Percentiles rank a stretch among this genome's conserved stretches.
These are phyloP conservation scores for Pseudoatta argentina DNA, from an alignment of 1,140 invertebrate genomes.

Conservation along the genomic window DNA sequence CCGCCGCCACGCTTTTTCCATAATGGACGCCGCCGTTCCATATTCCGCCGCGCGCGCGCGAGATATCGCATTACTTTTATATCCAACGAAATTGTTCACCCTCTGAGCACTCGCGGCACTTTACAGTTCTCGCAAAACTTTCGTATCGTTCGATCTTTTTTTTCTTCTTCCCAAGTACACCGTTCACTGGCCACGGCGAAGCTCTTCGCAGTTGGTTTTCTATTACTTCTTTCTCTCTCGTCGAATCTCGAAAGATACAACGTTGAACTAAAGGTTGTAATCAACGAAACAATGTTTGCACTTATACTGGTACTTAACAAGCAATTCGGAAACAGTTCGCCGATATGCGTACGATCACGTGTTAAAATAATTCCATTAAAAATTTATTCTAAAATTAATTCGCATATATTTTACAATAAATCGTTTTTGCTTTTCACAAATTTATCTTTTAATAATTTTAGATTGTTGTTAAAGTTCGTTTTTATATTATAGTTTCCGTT, in stretches of 20 bases:
- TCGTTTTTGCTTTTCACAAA: no score
- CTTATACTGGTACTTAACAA: not conserved
- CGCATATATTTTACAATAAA: no score
- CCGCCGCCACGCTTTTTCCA: conserved; percentile 66
- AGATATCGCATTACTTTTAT: conserved; percentile 61
- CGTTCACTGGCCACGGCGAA: not conserved
- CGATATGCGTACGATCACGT: no score
- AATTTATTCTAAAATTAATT: not conserved
- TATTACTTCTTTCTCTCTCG: conserved; percentile 6
- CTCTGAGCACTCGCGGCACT: conserved; percentile 46
- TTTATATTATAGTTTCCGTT: no score
- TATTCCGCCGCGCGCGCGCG: conserved; percentile 46
- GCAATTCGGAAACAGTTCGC: not conserved
- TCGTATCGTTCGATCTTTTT: conserved; percentile 8
- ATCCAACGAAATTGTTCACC: conserved; percentile 55
- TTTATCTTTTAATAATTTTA: no score
- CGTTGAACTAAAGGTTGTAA: not conserved
- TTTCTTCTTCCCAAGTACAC: not conserved
- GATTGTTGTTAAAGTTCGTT: no score
- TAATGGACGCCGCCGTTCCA: conserved; percentile 69
- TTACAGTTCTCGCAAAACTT: conserved; percentile 58
- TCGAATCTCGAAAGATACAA: conserved; percentile 4
- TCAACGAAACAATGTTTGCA: conserved; percentile 24
- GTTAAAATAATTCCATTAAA: not conserved
- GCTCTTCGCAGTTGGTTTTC: conserved; percentile 30